Conservation (phyloP, 2,113 vertebrate genomes). For the Dendrocopos noguchii region DNA sequence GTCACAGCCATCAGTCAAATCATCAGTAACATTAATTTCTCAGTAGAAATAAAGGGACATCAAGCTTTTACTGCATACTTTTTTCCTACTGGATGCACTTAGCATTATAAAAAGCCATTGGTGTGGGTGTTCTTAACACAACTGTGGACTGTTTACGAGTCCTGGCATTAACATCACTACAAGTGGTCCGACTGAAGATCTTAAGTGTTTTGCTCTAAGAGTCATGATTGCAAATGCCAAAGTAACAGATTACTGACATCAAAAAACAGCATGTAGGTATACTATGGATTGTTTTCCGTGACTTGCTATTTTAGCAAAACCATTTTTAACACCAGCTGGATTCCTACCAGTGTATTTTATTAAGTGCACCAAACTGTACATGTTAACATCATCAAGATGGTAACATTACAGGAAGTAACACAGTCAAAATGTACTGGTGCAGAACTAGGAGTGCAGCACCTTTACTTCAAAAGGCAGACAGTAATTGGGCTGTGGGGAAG, state of each 20-base stretch:
- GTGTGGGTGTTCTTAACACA: neutral
- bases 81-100: neutral
- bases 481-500: neutral
- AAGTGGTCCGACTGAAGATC: neutral
- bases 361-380: neutral
- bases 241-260: neutral
- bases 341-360: neutral
- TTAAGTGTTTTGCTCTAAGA: neutral
- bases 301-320: neutral
- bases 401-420: neutral
- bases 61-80: neutral
- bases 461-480: neutral
- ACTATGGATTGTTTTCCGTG: neutral
- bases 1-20: neutral
- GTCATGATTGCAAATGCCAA: neutral
- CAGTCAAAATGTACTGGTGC: neutral
- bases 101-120: neutral
- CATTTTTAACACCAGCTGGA: neutral
- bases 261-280: neutral
- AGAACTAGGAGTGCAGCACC: neutral
- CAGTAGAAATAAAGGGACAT: neutral
- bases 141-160: neutral
- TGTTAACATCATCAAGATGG: neutral
- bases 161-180: neutral
- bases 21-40: neutral